Conservation (phyloP, 2,797 vertebrate species). For the Arvicola amphibius region DNA sequence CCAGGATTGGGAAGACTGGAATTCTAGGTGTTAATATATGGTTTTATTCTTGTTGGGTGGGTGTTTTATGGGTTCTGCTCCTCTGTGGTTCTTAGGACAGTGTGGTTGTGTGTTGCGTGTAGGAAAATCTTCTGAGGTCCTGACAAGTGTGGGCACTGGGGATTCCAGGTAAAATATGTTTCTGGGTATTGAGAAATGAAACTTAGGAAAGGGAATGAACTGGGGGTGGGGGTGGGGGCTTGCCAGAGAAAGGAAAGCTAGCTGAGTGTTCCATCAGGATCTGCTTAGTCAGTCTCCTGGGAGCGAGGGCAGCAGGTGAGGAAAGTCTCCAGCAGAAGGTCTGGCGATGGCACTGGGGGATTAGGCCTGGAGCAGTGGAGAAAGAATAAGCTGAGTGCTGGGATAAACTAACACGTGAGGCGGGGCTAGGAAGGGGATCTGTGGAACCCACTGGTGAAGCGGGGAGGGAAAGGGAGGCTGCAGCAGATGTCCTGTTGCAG, state of each 20-base stretch:
- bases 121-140: neutral
- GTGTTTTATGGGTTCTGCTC: neutral
- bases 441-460: neutral
- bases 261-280: neutral
- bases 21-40: neutral
- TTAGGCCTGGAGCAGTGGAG: neutral
- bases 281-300: neutral
- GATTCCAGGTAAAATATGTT: neutral
- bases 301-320: neutral
- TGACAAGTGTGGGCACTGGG: neutral
- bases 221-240: too few relatives aligned
- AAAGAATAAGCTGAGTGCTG: neutral
- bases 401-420: neutral
- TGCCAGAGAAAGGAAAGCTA: neutral
- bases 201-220: neutral
- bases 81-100: neutral
- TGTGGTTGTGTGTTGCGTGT: neutral
- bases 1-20: neutral
- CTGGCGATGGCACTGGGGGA: neutral
- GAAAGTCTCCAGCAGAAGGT: neutral
- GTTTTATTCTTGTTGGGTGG: neutral
- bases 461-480: neutral
- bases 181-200: neutral
- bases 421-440: neutral
- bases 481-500: neutral